phyloP scores from a whole-genome alignment of 1,140 invertebrate species.

The Oreohelix idahoensis region DNA sequence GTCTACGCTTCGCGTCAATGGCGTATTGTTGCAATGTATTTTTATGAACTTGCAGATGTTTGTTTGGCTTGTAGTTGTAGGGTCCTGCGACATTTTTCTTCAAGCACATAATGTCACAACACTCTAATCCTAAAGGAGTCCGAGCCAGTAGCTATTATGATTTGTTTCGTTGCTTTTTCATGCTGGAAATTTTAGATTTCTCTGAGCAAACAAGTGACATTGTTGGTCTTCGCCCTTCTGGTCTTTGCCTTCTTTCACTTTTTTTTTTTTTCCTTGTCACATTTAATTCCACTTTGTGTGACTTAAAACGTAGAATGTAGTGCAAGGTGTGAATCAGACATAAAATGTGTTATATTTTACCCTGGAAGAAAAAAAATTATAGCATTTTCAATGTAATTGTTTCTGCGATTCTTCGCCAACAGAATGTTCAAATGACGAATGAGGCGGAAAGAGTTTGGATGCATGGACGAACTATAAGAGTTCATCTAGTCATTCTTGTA shows the following conservation, averaged over 20 bases:
- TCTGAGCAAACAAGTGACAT: neutral
- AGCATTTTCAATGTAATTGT: neutral
- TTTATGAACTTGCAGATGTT: conserved; percentile 13
- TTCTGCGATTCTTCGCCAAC: neutral
- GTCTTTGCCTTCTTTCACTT: conserved; percentile 11
- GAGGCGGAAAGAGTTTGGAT: neutral
- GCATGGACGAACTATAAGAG: too few species aligned
- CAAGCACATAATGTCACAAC: conserved; percentile 10
- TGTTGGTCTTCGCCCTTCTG: neutral
- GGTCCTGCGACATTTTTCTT: neutral
- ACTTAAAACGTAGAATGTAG: neutral
- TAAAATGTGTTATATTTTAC: neutral
- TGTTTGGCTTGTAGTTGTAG: conserved; percentile 6
- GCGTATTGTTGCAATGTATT: neutral
- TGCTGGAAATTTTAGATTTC: conserved; percentile 5
- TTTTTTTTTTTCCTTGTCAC: neutral
- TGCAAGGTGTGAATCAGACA: neutral
- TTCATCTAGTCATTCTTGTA: too few species aligned
- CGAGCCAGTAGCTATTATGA: conserved; percentile 4
- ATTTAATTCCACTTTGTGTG: neutral
- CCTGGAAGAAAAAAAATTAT: neutral
- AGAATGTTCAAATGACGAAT: neutral
- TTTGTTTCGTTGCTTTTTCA: conserved; percentile 2
- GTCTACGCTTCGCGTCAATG: neutral
- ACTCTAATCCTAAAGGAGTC: neutral